A percentile compares a stretch with the other conserved stretches of the same genome.
phyloP scores from a whole-genome alignment of 2,797 vertebrate species.

The Poecilia picta region DNA sequence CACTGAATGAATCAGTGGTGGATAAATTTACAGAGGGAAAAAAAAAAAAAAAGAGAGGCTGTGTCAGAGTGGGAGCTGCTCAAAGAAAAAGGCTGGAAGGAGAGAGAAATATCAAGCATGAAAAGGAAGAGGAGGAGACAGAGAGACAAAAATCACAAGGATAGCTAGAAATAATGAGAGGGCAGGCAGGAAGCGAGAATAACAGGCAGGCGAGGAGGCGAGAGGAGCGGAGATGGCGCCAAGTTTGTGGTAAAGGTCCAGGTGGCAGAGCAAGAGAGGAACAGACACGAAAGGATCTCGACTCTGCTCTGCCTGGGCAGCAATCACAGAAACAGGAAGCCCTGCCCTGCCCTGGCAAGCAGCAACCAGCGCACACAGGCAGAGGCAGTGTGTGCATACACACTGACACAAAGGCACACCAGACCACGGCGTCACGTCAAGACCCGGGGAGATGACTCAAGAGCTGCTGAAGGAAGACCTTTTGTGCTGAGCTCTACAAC shows the following conservation, averaged over 20 bases:
- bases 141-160: constrained; percentile 40
- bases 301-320: constrained; percentile 55
- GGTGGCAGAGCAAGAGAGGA: constrained; percentile 58
- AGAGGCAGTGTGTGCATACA: constrained; percentile 25
- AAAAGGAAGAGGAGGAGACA: constrained; percentile 50
- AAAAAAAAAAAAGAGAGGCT: constrained; percentile 13
- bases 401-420: constrained; percentile 1
- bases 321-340: constrained; percentile 74
- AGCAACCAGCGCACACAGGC: constrained; percentile 38
- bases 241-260: constrained; percentile 58
- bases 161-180: constrained; percentile 58
- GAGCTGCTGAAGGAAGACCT: constrained; percentile 10
- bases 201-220: constrained; percentile 39
- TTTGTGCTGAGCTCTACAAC: constrained; percentile 11
- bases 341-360: constrained; percentile 70
- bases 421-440: constrained; percentile 7
- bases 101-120: constrained; percentile 31
- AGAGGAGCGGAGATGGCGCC: constrained; percentile 40
- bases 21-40: constrained; percentile 35
- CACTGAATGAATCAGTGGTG: constrained; percentile 58
- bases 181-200: constrained; percentile 58
- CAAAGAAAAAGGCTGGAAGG: constrained; percentile 15
- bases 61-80: constrained; percentile 7
- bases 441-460: not conserved
- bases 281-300: constrained; percentile 58